Base-by-base conservation (phyloP, 2,113 vertebrate species). In the Sphyrna mokarran region DNA sequence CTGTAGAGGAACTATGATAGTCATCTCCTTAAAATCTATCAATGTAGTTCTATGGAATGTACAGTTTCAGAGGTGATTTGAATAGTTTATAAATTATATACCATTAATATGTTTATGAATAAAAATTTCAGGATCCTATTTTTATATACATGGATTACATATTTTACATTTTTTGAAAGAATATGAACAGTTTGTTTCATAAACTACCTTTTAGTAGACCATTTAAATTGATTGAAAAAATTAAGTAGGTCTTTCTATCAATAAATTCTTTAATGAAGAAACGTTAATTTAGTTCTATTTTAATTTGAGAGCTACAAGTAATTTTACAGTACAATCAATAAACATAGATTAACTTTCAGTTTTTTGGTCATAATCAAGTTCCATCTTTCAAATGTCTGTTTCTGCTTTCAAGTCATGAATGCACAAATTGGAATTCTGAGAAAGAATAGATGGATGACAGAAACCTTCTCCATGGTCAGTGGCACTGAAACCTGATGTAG, bases 391-490 rank as follows among this genome's bases (percentile, higher is more conserved):
- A 91, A 91, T 91, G 58, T 63, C 14, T 14, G n/a, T 91, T 66
- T 91, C 33, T 91, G 58, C 58, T 91, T 66, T 91, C 58, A 91
- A n/a, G 89, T 91, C 89, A 66, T 66, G 58, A 91, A 66, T 66
- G 89, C 33, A n/a, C 58, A 91, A 91, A 91, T 91, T 91, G 58
- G 33, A 91, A 91, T 63, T 91, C 89, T 66, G 89, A 91, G 89
- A 91, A n/a, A 91, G 61, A 91, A 37, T 91, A 33, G 58, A 63
- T n/a, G 89, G 58, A 63, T n/a, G 89, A 66, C 61, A 91, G 78
- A 83, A 91, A 63, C 61, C 58, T 91, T 91, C 33, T 66, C 26
- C 33, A 66, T 66, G 61, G 33, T 91, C 33, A 37, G 37, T 66
- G 33, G 89, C 89, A 63, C 58, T 91, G 61, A 37, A 66, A 58